Evolutionary conservation across 2,888 invertebrate species (phyloP), one percentile per base, ranked within the genome.

Genomic region (Drosophila neonasuta): DNA sequence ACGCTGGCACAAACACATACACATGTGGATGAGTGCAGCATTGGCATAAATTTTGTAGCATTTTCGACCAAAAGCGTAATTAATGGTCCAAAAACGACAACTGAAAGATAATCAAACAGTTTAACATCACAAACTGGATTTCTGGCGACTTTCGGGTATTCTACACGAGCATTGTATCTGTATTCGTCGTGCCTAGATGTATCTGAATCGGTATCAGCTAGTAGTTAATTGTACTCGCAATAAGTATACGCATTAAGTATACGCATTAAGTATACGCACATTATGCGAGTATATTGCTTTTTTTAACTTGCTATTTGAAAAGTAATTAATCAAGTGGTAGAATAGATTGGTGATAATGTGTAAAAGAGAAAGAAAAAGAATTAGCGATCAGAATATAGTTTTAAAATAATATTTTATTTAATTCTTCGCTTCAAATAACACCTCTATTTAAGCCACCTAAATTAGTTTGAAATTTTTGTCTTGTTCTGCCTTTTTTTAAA

Each of bases 21-120:
- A 20, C 42, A 45, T 29, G 13, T 13, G 51, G 13, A 42, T 51
- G 24, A 51, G 46, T 46, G 56, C 54, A 57, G 36, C 57, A 42
- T 24, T 49, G 66, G 51, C 59, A 74, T 79, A 80, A 79, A 77
- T 79, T 77, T 77, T 74, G 71, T 61, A 77, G 58, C 68, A 71
- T 66, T 79, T 71, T 74, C 71, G 48, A 68, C 50, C 63, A 73
- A 65, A 78, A 44, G 17, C 79, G 71, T 73, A 81, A 79, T 79
- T 67, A 79, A 79, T 73, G 59, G 64, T 62, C 60, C 57, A 68
- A 58, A 58, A 36, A 71, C 63, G 68, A 79, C 73, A 76, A 73
- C 82, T 68, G 68, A 70, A 70, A 58, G 57, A 65, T 66, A 79
- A 71, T 74, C 67, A 73, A 81, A 57, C 61, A 66, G 48, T 60